Percentiles rank a stretch among this genome's conserved stretches.
Evolutionary conservation across 2,797 vertebrate species (phyloP).

Genomic region (Diplodus puntazzo): DNA sequence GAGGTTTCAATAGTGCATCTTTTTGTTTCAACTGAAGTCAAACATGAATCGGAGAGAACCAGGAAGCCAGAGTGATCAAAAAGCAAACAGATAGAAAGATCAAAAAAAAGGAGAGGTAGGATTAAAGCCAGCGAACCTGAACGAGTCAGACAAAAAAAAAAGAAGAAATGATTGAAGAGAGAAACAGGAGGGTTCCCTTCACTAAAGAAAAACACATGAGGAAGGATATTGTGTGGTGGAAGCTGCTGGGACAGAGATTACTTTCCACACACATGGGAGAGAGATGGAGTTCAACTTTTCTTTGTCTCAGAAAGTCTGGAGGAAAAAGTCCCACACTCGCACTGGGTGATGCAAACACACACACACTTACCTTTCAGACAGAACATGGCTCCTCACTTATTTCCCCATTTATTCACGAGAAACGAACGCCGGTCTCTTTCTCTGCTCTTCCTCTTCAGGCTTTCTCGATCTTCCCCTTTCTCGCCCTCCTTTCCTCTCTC

Average conservation of each 20-base stretch:
- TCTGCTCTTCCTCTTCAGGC: constrained; percentile 68
- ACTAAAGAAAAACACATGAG: constrained; percentile 56
- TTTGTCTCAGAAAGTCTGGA: constrained; percentile 73
- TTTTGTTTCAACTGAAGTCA: neutral
- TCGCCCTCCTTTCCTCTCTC: constrained; percentile 35
- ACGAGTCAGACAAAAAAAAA: constrained; percentile 38
- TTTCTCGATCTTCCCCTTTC: constrained; percentile 46
- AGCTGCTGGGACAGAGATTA: constrained; percentile 53
- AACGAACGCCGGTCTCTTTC: constrained; percentile 41
- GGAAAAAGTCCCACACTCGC: constrained; percentile 46
- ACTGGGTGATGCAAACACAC: constrained; percentile 21
- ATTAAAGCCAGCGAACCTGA: constrained; percentile 53
- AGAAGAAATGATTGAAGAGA: constrained; percentile 49
- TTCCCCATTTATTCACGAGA: constrained; percentile 51
- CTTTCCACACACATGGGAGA: constrained; percentile 52
- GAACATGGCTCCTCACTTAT: constrained; percentile 87
- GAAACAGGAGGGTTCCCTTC: constrained; percentile 34
- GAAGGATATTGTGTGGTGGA: constrained; percentile 57
- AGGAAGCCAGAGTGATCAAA: too few relatives aligned
- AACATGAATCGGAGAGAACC: neutral
- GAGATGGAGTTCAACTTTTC: constrained; percentile 73
- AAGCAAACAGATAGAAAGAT: neutral
- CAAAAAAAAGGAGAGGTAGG: neutral
- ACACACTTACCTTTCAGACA: constrained; percentile 92
- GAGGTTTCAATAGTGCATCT: neutral